Base-by-base conservation (phyloP, 2,888 invertebrate species). In the Hypena proboscidalis region DNA sequence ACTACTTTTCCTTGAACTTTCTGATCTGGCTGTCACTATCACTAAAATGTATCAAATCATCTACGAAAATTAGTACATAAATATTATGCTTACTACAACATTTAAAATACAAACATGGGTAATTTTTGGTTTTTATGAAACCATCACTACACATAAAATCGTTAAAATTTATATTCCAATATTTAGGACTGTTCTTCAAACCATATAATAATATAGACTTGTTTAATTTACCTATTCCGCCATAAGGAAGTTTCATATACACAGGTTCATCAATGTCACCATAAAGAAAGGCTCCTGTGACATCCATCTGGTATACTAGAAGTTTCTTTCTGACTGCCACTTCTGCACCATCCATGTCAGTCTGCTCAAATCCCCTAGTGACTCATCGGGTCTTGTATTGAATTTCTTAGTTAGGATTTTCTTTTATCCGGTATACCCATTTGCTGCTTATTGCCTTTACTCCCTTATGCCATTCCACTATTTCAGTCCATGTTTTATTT, bases 41-140 rank as follows among this genome's bases (percentile, higher is more conserved):
- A 35, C 10, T 4, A 35, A 4, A 14, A 35, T 35, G n/a, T n/a
- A n/a, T n/a, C n/a, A n/a, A n/a, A 7, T 35, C 34, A 23, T 34
- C 34, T 1, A 34, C 34, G n/a, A n/a, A n/a, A n/a, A n/a, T n/a
- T n/a, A n/a, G n/a, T n/a, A n/a, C n/a, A n/a, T n/a, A n/a, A n/a
- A n/a, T 9, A 34, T 4, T 15, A 34, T 9, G 2, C 23, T n/a
- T 6, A 5, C n/a, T 8, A 23, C 6, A 6, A 23, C 6, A 9
- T 14, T 10, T 9, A 8, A 15, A 9, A 9, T 23, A 34, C 17
- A 34, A 9, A 10, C 34, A 34, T 14, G 8, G 6, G 7, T 34
- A 15, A 25, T 34, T 2, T 7, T 15, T 0, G 4, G 34, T 25
- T 25, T 25, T 14, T 25, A 2, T 4, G 1, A 34, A 9, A 0